Evolutionary conservation across 2,888 invertebrate species (phyloP).

Genomic region (Gandaritis pyraliata): DNA sequence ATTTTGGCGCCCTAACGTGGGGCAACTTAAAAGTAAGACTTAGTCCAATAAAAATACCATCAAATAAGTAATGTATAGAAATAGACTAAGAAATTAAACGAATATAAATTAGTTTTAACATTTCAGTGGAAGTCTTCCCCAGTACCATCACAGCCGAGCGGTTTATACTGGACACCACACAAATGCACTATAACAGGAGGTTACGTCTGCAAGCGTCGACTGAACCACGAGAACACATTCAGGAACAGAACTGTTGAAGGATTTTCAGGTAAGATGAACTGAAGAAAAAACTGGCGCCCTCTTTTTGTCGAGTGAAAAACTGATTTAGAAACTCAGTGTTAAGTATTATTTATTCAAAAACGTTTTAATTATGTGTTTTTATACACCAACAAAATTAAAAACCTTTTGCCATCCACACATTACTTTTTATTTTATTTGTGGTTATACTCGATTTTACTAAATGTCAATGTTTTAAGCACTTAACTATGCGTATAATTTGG

Average conservation of each 20-base stretch:
- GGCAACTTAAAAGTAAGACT: neutral
- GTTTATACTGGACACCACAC: conserved; percentile 88
- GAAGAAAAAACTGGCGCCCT: conserved; percentile 30
- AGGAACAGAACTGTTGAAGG: conserved; percentile 87
- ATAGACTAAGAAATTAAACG: too few relatives aligned
- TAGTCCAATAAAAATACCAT: too few relatives aligned
- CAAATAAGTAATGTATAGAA: too few relatives aligned
- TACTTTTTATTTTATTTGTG: conserved; percentile 5
- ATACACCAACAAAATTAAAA: neutral
- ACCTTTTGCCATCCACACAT: neutral
- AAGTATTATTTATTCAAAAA: neutral
- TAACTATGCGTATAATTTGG: neutral
- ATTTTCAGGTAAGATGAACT: conserved; percentile 58
- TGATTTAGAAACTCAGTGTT: neutral
- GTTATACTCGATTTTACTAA: neutral
- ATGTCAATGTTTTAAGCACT: neutral
- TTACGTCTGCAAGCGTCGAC: conserved; percentile 86
- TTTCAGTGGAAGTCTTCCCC: conserved; percentile 88
- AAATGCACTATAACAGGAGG: conserved; percentile 87
- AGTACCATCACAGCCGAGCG: conserved; percentile 86
- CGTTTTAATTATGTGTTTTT: neutral
- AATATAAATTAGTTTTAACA: neutral
- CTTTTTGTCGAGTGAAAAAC: neutral
- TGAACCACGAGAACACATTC: conserved; percentile 70
- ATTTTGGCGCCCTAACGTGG: conserved; percentile 22